These are phyloP conservation scores for Aselliscus stoliczkanus DNA, from an alignment of 2,797 vertebrate species.

Conservation along the genomic window DNA sequence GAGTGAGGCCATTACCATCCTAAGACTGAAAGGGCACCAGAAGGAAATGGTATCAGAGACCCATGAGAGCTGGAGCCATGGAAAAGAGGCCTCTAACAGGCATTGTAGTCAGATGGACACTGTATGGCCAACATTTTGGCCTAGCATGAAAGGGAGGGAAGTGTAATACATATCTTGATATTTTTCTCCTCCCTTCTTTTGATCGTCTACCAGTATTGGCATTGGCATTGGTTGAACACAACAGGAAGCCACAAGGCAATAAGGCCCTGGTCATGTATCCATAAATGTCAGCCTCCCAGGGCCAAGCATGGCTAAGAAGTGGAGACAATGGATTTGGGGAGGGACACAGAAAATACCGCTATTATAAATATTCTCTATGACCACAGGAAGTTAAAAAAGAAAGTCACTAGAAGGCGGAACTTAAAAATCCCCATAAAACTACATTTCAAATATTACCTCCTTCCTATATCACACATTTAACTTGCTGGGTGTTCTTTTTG, in stretches of 20 bases:
- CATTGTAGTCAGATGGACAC: background rate
- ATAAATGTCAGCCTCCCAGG: background rate
- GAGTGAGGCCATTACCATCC: background rate
- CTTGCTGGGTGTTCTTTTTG: background rate
- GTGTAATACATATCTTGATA: background rate
- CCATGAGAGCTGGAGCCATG: background rate
- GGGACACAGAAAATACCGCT: background rate
- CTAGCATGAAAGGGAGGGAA: background rate
- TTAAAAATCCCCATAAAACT: constrained; percentile 2
- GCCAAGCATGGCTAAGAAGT: background rate
- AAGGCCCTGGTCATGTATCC: background rate
- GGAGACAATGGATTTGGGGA: background rate
- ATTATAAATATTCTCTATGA: background rate
- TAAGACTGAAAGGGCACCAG: background rate
- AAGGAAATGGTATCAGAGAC: background rate
- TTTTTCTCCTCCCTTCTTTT: background rate
- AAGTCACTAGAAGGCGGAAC: background rate
- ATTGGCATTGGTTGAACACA: background rate
- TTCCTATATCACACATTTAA: background rate
- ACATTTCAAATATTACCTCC: background rate
- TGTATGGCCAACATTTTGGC: background rate
- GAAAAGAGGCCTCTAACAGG: background rate
- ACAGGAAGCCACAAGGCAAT: background rate
- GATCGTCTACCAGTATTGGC: background rate
- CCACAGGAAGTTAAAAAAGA: background rate